These are phyloP conservation scores for Gorsachius magnificus DNA, from an alignment of 2,797 vertebrate species.

Conservation along the genomic window DNA sequence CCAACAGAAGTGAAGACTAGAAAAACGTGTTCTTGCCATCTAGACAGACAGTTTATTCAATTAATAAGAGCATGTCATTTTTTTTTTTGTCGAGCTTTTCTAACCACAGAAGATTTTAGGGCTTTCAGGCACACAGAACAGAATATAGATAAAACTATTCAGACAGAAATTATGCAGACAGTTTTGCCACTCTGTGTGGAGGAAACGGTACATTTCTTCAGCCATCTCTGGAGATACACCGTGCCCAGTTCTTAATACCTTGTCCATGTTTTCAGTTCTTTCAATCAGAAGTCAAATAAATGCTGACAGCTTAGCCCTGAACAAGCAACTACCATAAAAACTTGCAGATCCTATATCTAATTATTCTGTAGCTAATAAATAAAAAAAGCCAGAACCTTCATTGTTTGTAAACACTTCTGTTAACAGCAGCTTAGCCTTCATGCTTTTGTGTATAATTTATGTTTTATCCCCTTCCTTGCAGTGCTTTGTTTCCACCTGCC, in stretches of 20 bases:
- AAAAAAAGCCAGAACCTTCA: neutral
- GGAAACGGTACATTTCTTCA: neutral
- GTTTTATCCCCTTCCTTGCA: neutral
- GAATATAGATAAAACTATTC: neutral
- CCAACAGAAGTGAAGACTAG: neutral
- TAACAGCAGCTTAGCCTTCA: neutral
- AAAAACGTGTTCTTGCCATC: neutral
- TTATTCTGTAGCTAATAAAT: neutral
- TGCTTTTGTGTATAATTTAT: neutral
- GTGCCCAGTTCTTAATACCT: neutral
- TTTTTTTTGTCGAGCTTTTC: neutral
- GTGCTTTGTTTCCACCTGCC: neutral
- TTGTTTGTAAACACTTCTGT: neutral
- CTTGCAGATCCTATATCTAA: neutral
- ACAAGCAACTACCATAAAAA: neutral
- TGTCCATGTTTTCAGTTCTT: neutral
- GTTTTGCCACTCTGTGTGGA: neutral
- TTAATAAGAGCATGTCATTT: neutral
- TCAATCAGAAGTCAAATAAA: neutral
- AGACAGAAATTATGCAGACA: neutral
- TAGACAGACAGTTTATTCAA: neutral
- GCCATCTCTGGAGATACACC: neutral
- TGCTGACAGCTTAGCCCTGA: neutral
- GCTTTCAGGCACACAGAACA: neutral
- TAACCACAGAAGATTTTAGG: neutral